Evolutionary conservation across 2,797 vertebrate genomes (phyloP).

Genomic region (Onychomys arenicola): DNA sequence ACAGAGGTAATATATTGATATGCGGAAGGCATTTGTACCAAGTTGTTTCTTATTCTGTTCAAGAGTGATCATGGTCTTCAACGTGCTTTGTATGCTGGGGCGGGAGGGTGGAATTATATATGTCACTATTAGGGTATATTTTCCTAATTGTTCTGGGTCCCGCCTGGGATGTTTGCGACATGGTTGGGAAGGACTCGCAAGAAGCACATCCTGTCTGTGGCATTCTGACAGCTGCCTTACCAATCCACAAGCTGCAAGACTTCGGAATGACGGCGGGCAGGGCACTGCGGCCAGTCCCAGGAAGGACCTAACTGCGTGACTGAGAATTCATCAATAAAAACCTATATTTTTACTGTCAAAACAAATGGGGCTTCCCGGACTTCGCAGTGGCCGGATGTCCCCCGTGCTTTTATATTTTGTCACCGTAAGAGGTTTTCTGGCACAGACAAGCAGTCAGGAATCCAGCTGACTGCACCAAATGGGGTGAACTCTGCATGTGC

Average conservation of each 20-base stretch:
- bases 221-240: slow-evolving; percentile 24
- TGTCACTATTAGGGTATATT: slow-evolving; percentile 12
- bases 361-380: neutral
- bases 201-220: neutral
- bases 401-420: slow-evolving; percentile 74
- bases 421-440: slow-evolving; percentile 5
- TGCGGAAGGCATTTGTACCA: slow-evolving; percentile 5
- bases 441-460: slow-evolving; percentile 19
- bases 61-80: neutral
- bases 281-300: neutral
- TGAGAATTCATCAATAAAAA: slow-evolving; percentile 36
- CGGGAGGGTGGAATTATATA: neutral
- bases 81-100: neutral
- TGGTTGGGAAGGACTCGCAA: neutral
- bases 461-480: neutral
- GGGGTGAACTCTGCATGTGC: slow-evolving; percentile 31
- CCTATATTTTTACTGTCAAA: slow-evolving; percentile 63
- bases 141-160: slow-evolving; percentile 51
- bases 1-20: neutral
- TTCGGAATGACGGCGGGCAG: neutral
- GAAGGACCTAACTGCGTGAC: neutral
- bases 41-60: slow-evolving; percentile 17
- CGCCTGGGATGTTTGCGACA: neutral
- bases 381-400: neutral
- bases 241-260: neutral